Evolutionary conservation across 2,113 vertebrate species (phyloP), one percentile per base, ranked within the genome.

Genomic region (Eolophus roseicapilla): DNA sequence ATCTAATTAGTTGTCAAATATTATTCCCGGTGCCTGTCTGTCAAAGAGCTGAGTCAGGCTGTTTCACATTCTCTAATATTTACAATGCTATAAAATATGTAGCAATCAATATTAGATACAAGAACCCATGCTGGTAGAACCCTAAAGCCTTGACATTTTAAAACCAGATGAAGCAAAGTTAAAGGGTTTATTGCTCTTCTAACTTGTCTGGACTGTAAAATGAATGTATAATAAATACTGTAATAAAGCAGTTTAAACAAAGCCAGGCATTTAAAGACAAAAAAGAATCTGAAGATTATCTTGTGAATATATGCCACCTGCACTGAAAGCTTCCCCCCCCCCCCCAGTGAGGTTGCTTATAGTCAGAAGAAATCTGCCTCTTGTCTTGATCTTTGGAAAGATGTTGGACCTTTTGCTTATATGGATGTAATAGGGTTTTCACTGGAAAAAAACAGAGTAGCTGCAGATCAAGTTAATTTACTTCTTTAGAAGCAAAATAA

Each of bases 191-290:
- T 59, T 89, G 43, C 69, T 90, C 33, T 69, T 8, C 88, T 86
- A 86, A 77, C 49, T 88, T 86, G 59, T 65, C 49, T 33, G 6
- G 9, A 25, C 8, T 83, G 80, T 92, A 59, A 84, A 95, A 77
- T 33, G 9, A 74, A 49, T 53, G 27, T 55, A 33, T 52, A 70
- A 29, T 85, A 60, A 84, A 49, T 59, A 82, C 23, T 73, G 11
- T 46, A 68, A 74, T 88, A 88, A 92, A 95, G 49, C 17, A 69
- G n/a, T 74, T 93, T 50, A 86, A 86, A 82, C 20, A 76, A 90
- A 90, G 20, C 13, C 5, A 13, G 71, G 29, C 39, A 31, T 89
- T 43, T 46, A 35, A 64, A 63, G 31, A 27, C 33, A 76, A 82
- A 84, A 63, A 50, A 31, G 1, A 19, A 25, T 1, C 2, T 41